Percentiles rank a stretch among this genome's conserved stretches.
Evolutionary conservation across 1,140 invertebrate genomes (phyloP).

Genomic region (Ips nitidus): DNA sequence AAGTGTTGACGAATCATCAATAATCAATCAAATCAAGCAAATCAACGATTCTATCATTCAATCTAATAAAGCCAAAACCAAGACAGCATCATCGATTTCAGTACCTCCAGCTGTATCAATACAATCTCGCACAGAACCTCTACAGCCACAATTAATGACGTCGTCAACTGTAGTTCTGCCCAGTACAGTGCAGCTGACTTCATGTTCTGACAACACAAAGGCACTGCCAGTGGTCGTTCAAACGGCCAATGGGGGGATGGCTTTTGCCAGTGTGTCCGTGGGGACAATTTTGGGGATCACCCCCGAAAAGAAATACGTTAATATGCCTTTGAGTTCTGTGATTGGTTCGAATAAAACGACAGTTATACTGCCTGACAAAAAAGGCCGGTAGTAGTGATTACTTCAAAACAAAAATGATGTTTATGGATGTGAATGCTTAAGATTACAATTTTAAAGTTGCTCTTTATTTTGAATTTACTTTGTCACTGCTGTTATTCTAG

Average conservation of each 20-base stretch:
- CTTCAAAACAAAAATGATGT: neutral
- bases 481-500: too few relatives aligned
- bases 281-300: conserved; percentile 37
- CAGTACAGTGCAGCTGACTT: neutral
- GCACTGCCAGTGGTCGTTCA: conserved; percentile 35
- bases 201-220: conserved; percentile 14
- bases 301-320: conserved; percentile 30
- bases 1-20: conserved; percentile 5
- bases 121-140: neutral
- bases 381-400: neutral
- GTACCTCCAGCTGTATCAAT: conserved; percentile 4
- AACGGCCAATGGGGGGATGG: conserved; percentile 28
- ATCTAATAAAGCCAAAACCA: conserved; percentile 24
- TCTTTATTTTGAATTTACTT: too few relatives aligned
- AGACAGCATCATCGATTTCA: neutral
- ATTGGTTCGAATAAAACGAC: neutral
- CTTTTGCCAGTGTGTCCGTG: conserved; percentile 33
- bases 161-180: neutral
- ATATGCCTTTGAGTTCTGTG: conserved; percentile 33
- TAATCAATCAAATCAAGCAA: conserved; percentile 31
- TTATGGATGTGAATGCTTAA: neutral
- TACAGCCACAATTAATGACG: conserved; percentile 3
- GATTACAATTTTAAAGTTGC: too few relatives aligned
- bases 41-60: conserved; percentile 27
- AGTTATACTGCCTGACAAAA: neutral